Conservation (phyloP, 2,888 invertebrate species). For the Andrena marginata region DNA sequence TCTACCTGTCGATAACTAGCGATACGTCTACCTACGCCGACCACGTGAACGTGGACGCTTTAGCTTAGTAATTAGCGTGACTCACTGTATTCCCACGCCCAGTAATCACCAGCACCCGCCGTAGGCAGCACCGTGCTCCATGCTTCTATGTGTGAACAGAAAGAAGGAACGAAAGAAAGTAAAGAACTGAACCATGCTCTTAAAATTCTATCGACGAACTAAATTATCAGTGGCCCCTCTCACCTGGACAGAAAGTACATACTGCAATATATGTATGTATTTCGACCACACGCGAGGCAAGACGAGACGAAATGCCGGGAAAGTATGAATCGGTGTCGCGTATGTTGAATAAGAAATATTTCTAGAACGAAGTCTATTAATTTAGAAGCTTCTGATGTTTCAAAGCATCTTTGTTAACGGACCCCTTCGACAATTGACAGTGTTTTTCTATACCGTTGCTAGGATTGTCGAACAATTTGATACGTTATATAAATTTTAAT, state of each 20-base stretch:
- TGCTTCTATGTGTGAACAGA: conserved; percentile 82
- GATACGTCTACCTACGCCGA: conserved; percentile 57
- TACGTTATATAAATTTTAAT: no score
- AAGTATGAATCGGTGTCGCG: no score
- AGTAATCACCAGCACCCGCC: conserved; percentile 83
- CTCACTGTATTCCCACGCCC: conserved; percentile 84
- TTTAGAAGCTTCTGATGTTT: no score
- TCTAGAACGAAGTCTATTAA: no score
- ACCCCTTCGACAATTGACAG: no score
- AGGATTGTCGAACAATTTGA: no score
- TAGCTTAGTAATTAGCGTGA: conserved; percentile 73
- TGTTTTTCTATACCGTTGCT: no score
- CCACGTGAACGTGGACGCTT: conserved; percentile 54
- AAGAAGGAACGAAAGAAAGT: conserved; percentile 77
- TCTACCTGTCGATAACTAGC: conserved; percentile 63
- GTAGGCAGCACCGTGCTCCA: conserved; percentile 85
- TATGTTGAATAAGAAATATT: no score
- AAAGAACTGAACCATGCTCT: conserved; percentile 78
- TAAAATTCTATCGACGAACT: conserved; percentile 15
- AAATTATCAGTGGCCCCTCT: conserved; percentile 14
- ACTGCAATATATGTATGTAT: not conserved
- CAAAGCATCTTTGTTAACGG: no score
- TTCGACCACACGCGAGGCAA: no score
- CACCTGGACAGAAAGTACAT: not conserved
- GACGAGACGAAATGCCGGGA: no score